These are phyloP conservation scores for Erythrolamprus reginae DNA, from an alignment of 2,113 vertebrate species.

Conservation along the genomic window DNA sequence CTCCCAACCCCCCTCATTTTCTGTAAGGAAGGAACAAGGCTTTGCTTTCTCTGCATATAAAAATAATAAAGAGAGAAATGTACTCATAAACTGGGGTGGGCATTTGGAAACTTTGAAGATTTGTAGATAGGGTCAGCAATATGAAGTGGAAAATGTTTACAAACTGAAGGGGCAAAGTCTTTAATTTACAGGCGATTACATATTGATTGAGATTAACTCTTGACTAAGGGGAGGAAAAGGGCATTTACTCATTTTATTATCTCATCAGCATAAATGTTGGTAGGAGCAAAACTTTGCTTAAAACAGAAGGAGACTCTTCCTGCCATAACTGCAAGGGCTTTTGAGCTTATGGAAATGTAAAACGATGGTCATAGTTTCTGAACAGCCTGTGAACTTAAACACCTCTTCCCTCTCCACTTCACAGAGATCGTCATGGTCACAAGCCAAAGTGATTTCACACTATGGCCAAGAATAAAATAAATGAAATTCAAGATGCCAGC, in stretches of 20 bases:
- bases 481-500: not conserved
- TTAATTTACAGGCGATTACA: not conserved
- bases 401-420: not conserved
- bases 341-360: conserved; percentile 51
- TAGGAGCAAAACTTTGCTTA: conserved; percentile 14
- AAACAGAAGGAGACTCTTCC: conserved; percentile 40
- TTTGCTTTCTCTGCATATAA: not conserved
- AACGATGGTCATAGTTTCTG: conserved; percentile 60
- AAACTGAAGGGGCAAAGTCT: not conserved
- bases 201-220: not conserved
- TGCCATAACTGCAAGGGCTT: conserved; percentile 62
- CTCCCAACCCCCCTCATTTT: too few species aligned
- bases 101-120: not conserved
- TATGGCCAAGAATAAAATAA: conserved; percentile 8
- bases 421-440: conserved; percentile 22
- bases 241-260: not conserved
- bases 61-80: not conserved
- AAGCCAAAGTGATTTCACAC: conserved; percentile 36
- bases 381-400: conserved; percentile 15
- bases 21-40: not conserved
- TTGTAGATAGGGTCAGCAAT: not conserved
- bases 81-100: not conserved
- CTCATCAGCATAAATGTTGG: not conserved
- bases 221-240: not conserved
- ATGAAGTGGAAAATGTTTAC: not conserved